Base-by-base conservation (phyloP, 2,113 vertebrate genomes). In the Electrona antarctica region DNA sequence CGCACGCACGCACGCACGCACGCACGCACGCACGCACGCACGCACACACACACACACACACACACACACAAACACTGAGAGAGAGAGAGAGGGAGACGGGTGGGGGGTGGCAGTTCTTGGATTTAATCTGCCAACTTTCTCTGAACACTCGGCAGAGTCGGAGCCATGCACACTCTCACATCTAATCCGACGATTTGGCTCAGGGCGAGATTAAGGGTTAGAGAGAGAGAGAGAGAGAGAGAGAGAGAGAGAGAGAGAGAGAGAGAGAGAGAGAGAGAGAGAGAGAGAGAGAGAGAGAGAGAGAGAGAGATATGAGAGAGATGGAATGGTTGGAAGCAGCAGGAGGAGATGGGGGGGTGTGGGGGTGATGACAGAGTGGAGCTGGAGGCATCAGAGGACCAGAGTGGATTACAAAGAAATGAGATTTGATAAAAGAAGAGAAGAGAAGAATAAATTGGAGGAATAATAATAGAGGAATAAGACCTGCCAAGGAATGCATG, bases 151-250 rank as follows among this genome's bases (percentile, higher is more conserved):
- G 59, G 73, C 73, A 84, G 78, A 74, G 79, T 82, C 76, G 64
- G 79, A 78, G 72, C 21, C 50, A 56, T 75, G 85, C 71, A 85
- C 83, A 78, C 63, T 69, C 79, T 71, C 62, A 41, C 50, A 63
- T 88, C 84, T 91, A 87, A 92, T 90, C 90, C 86, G 82, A 77
- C 80, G 88, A 88, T 90, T 91, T 87, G 82, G 83, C 89, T 87
- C 82, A 76, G 9, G 76, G 76, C 75, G 56, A 84, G 90, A 91
- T 92, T 90, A 90, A 81, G 79, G 84, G 83, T 85, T 80, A 60
- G 21, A 21, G 21, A 21, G 21, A 21, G 21, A 21, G 21, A 21
- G 21, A 21, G 21, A 21, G 21, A 21, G 21, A 21, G 21, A 21
- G 21, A 21, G 74, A 75, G 76, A 83, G 67, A 66, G 72, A 80